Conservation (phyloP, 2,797 vertebrate species). For the Pseudomugil gertrudae region DNA sequence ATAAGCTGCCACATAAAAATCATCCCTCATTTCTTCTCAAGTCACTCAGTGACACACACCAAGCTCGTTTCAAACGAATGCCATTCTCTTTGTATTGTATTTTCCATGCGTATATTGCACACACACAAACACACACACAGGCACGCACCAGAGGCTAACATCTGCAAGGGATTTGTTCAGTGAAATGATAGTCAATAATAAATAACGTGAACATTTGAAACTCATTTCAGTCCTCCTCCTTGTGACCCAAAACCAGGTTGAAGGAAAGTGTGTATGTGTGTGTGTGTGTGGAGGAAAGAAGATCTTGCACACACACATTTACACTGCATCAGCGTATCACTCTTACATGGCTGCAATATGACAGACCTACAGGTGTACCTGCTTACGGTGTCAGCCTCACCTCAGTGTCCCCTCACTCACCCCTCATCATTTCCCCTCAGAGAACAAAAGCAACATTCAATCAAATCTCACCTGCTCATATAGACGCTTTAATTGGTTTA, state of each 20-base stretch:
- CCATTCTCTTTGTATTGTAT: slow-evolving; percentile 28
- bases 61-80: slow-evolving; percentile 32
- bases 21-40: slow-evolving; percentile 79
- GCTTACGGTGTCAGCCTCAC: slow-evolving; percentile 64
- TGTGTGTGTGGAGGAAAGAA: slow-evolving; percentile 13
- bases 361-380: slow-evolving; percentile 81
- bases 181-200: slow-evolving; percentile 86
- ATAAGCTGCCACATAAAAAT: slow-evolving; percentile 82
- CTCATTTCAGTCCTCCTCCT: slow-evolving; percentile 79
- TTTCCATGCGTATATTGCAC: slow-evolving; percentile 27
- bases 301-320: slow-evolving; percentile 17
- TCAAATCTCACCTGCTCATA: slow-evolving; percentile 55
- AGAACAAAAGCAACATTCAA: slow-evolving; percentile 31
- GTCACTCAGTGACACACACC: slow-evolving; percentile 73
- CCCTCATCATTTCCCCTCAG: slow-evolving; percentile 43
- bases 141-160: slow-evolving; percentile 66
- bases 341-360: slow-evolving; percentile 69
- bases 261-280: slow-evolving; percentile 32
- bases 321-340: slow-evolving; percentile 49
- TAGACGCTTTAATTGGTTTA: slow-evolving; percentile 59
- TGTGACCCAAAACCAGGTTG: slow-evolving; percentile 75
- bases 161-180: slow-evolving; percentile 83
- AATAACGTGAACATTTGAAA: slow-evolving; percentile 85
- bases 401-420: slow-evolving; percentile 56
- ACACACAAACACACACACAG: slow-evolving; percentile 26